These are phyloP conservation scores for Cyclura pinguis DNA, from an alignment of 2,797 vertebrate genomes.

Conservation along the genomic window DNA sequence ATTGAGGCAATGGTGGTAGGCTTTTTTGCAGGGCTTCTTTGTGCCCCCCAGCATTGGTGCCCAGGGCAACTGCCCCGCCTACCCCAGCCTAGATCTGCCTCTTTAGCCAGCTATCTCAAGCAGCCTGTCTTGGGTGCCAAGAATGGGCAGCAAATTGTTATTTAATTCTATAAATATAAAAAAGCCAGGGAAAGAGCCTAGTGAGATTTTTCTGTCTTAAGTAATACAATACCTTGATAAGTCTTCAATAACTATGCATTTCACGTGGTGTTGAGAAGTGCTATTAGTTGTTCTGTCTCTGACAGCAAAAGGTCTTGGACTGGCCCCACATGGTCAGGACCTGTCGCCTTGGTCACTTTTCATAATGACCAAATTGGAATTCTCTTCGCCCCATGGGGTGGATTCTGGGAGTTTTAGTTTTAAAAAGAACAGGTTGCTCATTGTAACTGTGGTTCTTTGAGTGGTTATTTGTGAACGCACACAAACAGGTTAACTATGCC, in stretches of 20 bases:
- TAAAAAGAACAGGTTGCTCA: no score
- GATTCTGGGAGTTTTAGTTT: not conserved
- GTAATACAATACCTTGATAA: not conserved
- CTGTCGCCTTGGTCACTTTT: not conserved
- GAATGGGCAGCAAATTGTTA: not conserved
- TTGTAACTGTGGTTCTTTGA: no score
- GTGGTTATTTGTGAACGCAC: no score
- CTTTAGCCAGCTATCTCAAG: not conserved
- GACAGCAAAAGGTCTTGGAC: not conserved
- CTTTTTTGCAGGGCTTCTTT: no score
- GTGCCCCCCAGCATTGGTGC: no score
- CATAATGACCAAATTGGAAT: not conserved
- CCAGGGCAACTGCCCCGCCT: no score
- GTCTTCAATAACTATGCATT: not conserved
- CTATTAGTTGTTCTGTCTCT: not conserved
- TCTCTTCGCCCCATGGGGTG: not conserved
- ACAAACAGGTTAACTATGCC: no score
- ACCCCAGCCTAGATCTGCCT: no score
- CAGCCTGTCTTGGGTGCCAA: not conserved
- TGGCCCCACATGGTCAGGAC: not conserved
- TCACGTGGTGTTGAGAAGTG: not conserved
- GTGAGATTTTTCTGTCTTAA: not conserved
- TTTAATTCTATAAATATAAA: not conserved
- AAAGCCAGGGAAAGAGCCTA: not conserved
- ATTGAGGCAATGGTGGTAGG: no score